These are phyloP conservation scores for Caerostris darwini DNA, from an alignment of 1,140 invertebrate species.

Conservation along the genomic window DNA sequence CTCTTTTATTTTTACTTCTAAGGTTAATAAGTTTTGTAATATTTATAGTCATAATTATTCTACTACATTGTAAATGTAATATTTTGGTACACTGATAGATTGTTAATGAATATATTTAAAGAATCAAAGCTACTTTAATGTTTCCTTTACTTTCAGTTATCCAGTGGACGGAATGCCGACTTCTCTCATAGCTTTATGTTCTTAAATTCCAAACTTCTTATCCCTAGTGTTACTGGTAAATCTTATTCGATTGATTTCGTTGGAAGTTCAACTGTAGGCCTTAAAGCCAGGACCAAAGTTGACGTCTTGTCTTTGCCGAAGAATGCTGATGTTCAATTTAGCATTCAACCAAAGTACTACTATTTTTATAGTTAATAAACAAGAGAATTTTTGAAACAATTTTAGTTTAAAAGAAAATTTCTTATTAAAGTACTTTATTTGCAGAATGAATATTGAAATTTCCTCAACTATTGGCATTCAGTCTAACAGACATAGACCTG, in stretches of 20 bases:
- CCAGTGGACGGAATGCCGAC: conserved; percentile 27
- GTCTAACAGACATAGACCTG: conserved; percentile 33
- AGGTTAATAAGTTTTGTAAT: too few species aligned
- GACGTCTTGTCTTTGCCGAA: conserved; percentile 86
- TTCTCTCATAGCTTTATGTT: conserved; percentile 83
- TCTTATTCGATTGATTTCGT: conserved; percentile 88
- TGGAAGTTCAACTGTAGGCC: conserved; percentile 87
- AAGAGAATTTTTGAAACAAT: neutral
- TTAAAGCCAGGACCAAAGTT: conserved; percentile 88
- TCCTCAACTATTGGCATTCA: conserved; percentile 61
- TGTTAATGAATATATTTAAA: too few species aligned
- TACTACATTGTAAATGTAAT: too few species aligned
- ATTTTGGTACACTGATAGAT: too few species aligned
- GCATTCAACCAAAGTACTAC: conserved; percentile 81
- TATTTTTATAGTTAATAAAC: neutral
- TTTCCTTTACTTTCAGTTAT: conserved; percentile 25
- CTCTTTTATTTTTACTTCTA: too few species aligned
- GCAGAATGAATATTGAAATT: conserved; percentile 55
- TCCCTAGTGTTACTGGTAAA: conserved; percentile 91
- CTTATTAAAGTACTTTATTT: neutral
- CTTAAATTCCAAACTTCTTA: conserved; percentile 88
- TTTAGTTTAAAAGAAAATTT: neutral
- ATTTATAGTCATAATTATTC: too few species aligned
- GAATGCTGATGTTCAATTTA: conserved; percentile 86
- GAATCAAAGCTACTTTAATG: neutral